Base-by-base conservation (phyloP, 2,888 invertebrate species). In the Eurois occulta region DNA sequence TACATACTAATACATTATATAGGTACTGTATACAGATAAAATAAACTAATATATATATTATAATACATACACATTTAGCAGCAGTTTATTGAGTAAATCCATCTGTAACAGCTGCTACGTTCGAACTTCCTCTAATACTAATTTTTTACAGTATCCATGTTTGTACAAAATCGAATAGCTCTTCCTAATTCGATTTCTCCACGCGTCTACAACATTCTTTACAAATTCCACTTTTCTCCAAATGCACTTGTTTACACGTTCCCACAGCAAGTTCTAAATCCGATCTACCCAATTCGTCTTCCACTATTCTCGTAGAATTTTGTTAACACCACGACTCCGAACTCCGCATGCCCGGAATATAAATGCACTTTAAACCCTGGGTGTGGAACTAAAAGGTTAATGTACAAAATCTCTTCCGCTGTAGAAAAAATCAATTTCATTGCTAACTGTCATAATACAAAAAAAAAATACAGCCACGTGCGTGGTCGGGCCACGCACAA, bases 281-380 rank as follows among this genome's bases (percentile, higher is more conserved):
- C 52, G 38, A 43, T 67, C 48, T 7, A 71, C 43, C 74, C n/a
- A 68, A 68, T 84, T 67, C 18, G 28, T 75, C 38, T 62, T 66
- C 55, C 24, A 8, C n/a, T 55, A 58, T 76, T 71, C 58, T 55
- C 28, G 35, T 74, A 64, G 41, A 77, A 68, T 72, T 35, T 62
- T 73, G 72, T 75, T 73, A 80, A 75, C 72, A 75, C 48, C 66
- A 28, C 60, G 48, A 67, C 52, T 75, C 24, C 13, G 32, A 66
- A 58, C 66, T 32, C 10, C 32, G 4, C n/a, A 16, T 69, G 68
- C 24, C 38, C n/a, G 43, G 82, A 81, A 85, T 82, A 76, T 21
- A 74, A 76, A 82, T 85, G 74, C 72, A 81, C 43, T 85, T 75
- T 67, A 43, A 65, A 62, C 46, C 46, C 35, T 46, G 24, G 18